Conservation (phyloP, 2,888 invertebrate genomes). For the Lissocephala sabroskyi region DNA sequence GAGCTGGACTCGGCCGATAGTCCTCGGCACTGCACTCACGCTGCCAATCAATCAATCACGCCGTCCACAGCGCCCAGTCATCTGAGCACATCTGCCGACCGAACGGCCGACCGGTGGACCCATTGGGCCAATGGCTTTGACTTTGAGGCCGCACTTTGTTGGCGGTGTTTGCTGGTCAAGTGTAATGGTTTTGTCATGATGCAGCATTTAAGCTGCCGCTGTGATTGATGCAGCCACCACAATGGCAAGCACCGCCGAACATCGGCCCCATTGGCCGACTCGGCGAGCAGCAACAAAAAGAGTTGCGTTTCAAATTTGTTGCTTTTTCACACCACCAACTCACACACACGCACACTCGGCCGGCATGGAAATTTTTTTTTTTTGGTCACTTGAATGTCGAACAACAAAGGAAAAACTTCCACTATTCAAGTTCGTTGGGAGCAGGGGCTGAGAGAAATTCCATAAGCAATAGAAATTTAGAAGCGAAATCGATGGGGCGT, state of each 20-base stretch:
- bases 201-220: conserved; percentile 67
- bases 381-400: conserved; percentile 11
- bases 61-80: conserved; percentile 45
- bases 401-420: conserved; percentile 9
- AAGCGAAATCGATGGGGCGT: no score
- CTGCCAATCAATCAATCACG: conserved; percentile 69
- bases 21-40: conserved; percentile 51
- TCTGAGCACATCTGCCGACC: conserved; percentile 63
- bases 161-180: conserved; percentile 43
- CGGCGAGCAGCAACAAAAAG: conserved; percentile 23
- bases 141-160: neutral
- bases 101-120: conserved; percentile 10
- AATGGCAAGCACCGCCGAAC: no score
- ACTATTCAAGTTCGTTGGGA: conserved; percentile 39
- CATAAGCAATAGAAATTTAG: no score
- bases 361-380: conserved; percentile 45
- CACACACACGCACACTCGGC: conserved; percentile 15
- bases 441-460: no score
- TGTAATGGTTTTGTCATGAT: conserved; percentile 70
- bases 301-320: conserved; percentile 30
- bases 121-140: conserved; percentile 1
- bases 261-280: no score
- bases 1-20: no score
- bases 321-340: conserved; percentile 52
- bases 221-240: conserved; percentile 48